Evolutionary conservation across 2,888 invertebrate species (phyloP), one percentile per base, ranked within the genome.

Genomic region (Ctenicera cuprea): DNA sequence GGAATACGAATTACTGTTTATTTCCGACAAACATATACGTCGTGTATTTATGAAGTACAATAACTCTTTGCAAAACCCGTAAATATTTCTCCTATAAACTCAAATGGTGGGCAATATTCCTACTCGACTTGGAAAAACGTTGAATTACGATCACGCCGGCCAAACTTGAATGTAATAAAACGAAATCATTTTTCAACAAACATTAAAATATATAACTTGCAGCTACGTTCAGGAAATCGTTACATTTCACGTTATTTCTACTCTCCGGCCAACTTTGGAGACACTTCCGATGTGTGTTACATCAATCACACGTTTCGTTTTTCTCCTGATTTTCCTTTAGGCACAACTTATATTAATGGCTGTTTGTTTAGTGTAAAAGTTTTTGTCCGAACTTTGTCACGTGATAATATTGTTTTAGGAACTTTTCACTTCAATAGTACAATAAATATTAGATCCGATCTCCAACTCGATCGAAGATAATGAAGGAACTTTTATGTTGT

Each of bases 1-100:
- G 33, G 38, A 59, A 59, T 59, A 38, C 59, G 38, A 59, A 59
- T 59, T 59, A 59, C 59, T 20, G 30, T 59, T 59, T 59, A 18
- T 18, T 20, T 37, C 20, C 59, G 16, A 59, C 59, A 59, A 38
- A 59, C 59, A 59, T 59, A 59, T 38, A 59, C 59, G 38, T 38
- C 20, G 18, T 59, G 18, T 38, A 59, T 59, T 59, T 59, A 38
- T 59, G 38, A 59, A 37, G 20, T 59, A 38, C 22, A 59, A 59
- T 59, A 59, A 59, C 38, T 59, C 38, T 59, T 14, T 20, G 16
- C 11, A 18, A 41, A 43, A 18, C 16, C 38, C 59, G 38, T 59
- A 59, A 37, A 59, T 59, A 38, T 59, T 18, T 45, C 16, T 37
- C 38, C 20, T 38, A 59, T 59, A 37, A 59, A 59, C 59, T 38